These are phyloP conservation scores for Lordiphosa stackelbergi DNA, from an alignment of 1,140 invertebrate species.

Conservation along the genomic window DNA sequence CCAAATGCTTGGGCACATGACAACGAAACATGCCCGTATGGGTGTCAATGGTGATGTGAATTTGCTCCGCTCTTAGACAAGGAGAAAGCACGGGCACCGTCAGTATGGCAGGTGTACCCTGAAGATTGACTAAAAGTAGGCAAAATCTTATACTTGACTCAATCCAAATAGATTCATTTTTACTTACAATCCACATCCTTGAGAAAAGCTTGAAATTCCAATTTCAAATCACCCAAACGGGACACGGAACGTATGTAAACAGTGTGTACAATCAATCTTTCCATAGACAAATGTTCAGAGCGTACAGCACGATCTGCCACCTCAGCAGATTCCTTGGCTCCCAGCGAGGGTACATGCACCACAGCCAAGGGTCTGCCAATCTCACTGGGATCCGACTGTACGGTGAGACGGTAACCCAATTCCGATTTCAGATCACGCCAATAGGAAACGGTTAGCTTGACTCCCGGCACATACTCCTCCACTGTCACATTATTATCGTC, in stretches of 20 bases:
- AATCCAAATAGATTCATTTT: constrained; percentile 22
- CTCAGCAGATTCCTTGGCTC: constrained; percentile 81
- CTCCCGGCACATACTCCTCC: constrained; percentile 94
- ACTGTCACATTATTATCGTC: constrained; percentile 94
- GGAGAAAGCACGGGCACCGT: constrained; percentile 92
- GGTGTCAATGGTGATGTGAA: constrained; percentile 94
- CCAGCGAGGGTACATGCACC: constrained; percentile 91
- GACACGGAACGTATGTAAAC: constrained; percentile 94
- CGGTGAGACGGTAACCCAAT: constrained; percentile 90
- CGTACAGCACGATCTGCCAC: constrained; percentile 88
- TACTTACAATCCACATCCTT: constrained; percentile 85
- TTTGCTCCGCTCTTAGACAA: constrained; percentile 92
- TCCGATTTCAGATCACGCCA: constrained; percentile 92
- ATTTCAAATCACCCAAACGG: constrained; percentile 89
- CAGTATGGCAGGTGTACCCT: constrained; percentile 93
- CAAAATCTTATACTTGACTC: neutral
- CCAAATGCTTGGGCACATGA: constrained; percentile 92
- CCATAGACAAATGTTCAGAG: constrained; percentile 94
- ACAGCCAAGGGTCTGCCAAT: constrained; percentile 89
- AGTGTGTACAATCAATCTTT: constrained; percentile 96
- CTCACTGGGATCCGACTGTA: constrained; percentile 92
- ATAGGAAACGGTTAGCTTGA: constrained; percentile 93
- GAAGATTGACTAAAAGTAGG: constrained; percentile 79
- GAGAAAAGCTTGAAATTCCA: constrained; percentile 85
- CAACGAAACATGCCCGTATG: constrained; percentile 94